Conservation (phyloP, 2,888 invertebrate species). For the Tineola bisselliella region DNA sequence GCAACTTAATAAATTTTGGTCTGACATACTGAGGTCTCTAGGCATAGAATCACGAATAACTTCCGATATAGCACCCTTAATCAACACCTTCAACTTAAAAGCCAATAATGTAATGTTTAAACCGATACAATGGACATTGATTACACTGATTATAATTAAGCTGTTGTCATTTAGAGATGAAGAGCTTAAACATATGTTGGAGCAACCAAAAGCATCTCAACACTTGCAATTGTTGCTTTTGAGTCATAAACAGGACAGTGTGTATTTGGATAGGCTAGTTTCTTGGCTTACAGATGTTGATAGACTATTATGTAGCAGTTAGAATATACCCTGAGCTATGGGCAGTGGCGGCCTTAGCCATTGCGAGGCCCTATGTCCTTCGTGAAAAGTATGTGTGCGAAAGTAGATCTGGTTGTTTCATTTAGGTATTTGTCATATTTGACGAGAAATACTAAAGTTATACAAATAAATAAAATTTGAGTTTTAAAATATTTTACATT, state of each 20-base stretch:
- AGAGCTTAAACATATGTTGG: slow-evolving; percentile 35
- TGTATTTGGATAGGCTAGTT: slow-evolving; percentile 57
- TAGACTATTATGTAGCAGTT: slow-evolving; percentile 36
- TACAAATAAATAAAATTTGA: no score
- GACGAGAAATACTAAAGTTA: no score
- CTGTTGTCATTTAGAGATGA: slow-evolving; percentile 57
- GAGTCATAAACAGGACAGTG: slow-evolving; percentile 59
- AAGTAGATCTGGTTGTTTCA: no score
- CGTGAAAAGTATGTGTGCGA: no score
- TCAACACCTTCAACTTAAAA: slow-evolving; percentile 73
- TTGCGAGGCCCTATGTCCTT: no score
- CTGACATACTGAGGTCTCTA: slow-evolving; percentile 65
- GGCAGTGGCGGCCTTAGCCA: no score
- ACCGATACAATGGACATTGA: slow-evolving; percentile 75
- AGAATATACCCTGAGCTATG: no score
- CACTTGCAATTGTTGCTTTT: slow-evolving; percentile 56
- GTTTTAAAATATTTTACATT: no score
- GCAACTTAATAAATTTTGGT: slow-evolving; percentile 71
- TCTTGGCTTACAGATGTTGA: slow-evolving; percentile 62
- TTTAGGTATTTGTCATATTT: no score
- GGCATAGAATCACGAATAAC: slow-evolving; percentile 45
- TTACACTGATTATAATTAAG: slow-evolving; percentile 75
- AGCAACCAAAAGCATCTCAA: slow-evolving; percentile 39
- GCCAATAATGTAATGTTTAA: slow-evolving; percentile 78
- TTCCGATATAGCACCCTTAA: slow-evolving; percentile 58